A percentile compares a stretch with the other conserved stretches of the same genome.
Evolutionary conservation across 2,888 invertebrate genomes (phyloP).

Genomic region (Nemotelus pantherinus): DNA sequence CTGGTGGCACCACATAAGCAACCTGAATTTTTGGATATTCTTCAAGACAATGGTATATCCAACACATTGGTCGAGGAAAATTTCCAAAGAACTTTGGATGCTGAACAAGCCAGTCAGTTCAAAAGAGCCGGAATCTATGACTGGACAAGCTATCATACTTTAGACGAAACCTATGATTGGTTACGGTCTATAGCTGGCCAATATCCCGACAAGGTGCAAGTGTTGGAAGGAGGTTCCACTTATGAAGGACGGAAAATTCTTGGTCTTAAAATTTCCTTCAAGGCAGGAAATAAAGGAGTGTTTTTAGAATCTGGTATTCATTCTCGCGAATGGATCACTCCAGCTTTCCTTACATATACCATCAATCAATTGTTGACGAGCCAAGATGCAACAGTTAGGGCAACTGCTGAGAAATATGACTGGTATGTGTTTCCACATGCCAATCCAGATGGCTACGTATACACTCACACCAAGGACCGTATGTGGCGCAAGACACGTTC

Average conservation of each 20-base stretch:
- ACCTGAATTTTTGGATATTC: conserved; percentile 41
- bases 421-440: conserved; percentile 76
- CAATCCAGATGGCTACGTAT: conserved; percentile 79
- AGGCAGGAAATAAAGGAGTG: conserved; percentile 59
- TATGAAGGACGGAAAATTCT: conserved; percentile 66
- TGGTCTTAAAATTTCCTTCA: conserved; percentile 57
- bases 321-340: conserved; percentile 67
- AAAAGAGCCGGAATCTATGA: conserved; percentile 55
- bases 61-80: conserved; percentile 42
- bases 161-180: conserved; percentile 66
- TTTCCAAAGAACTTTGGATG: conserved; percentile 41
- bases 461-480: conserved; percentile 68
- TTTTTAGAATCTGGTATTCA: conserved; percentile 61
- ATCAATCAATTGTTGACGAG: conserved; percentile 67
- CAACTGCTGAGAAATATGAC: conserved; percentile 66
- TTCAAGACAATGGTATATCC: conserved; percentile 32
- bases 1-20: conserved; percentile 47
- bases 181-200: conserved; percentile 64
- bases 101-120: conserved; percentile 48
- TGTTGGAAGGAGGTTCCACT: conserved; percentile 64
- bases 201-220: conserved; percentile 64
- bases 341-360: conserved; percentile 66
- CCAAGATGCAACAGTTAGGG: conserved; percentile 59
- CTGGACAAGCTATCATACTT: conserved; percentile 53
- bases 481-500: conserved; percentile 78